phyloP scores from a whole-genome alignment of 2,888 invertebrate genomes.

The Physocephala rufipes region DNA sequence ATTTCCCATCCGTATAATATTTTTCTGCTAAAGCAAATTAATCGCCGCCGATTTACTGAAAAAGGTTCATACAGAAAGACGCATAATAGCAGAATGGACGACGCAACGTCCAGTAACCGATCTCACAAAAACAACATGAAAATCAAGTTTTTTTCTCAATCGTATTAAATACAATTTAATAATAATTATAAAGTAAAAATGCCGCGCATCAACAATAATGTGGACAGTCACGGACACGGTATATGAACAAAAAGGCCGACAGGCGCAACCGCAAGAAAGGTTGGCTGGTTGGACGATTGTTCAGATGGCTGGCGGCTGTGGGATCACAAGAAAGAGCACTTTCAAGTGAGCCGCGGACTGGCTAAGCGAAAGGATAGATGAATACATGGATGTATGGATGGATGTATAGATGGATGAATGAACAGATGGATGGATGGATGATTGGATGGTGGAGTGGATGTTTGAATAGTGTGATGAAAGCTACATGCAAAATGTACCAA shows the following conservation, averaged over 20 bases:
- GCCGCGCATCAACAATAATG: constrained; percentile 10
- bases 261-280: background rate
- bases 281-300: background rate
- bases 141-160: constrained; percentile 19
- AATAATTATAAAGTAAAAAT: constrained; percentile 36
- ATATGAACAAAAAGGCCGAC: background rate
- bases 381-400: no score
- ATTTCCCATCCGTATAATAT: no score
- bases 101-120: background rate
- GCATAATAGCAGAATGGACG: constrained; percentile 4
- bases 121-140: constrained; percentile 6
- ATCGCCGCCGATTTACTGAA: background rate
- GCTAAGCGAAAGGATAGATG: background rate
- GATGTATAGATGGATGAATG: no score
- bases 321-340: constrained; percentile 1
- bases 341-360: constrained; percentile 5
- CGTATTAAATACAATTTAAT: constrained; percentile 35
- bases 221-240: background rate
- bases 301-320: background rate
- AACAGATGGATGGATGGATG: no score
- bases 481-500: constrained; percentile 22
- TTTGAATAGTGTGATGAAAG: constrained; percentile 1
- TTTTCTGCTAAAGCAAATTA: constrained; percentile 4
- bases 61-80: background rate
- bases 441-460: no score